These are phyloP conservation scores for Pteria penguin DNA, from an alignment of 2,888 invertebrate genomes.

Conservation along the genomic window DNA sequence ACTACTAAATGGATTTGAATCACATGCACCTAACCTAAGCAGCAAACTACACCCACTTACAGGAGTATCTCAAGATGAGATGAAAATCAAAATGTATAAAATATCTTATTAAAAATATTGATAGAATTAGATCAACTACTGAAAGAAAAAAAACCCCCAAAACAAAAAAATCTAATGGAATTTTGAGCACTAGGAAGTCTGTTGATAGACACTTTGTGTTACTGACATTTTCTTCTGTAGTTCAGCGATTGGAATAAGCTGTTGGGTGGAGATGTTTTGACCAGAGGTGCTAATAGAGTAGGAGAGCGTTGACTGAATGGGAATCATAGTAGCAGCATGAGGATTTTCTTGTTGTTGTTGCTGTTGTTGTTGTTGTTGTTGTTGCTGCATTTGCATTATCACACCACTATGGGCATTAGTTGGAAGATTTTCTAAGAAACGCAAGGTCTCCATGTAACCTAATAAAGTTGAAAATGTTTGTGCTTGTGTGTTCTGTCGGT, in stretches of 20 bases:
- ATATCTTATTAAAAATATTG: too few species aligned
- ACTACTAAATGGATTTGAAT: too few species aligned
- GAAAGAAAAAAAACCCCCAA: too few species aligned
- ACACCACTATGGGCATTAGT: conserved; percentile 50
- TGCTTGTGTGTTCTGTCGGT: conserved; percentile 47
- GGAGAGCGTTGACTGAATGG: conserved; percentile 45
- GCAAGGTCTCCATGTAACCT: conserved; percentile 59
- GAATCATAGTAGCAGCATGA: conserved; percentile 57
- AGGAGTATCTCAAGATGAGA: too few species aligned
- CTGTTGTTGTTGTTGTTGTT: conserved; percentile 5
- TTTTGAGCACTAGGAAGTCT: too few species aligned
- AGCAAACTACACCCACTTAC: too few species aligned
- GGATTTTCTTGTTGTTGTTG: too few species aligned
- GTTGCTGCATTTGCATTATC: conserved; percentile 29
- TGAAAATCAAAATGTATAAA: too few species aligned
- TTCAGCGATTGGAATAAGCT: conserved; percentile 29
- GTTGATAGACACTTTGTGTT: conserved; percentile 31
- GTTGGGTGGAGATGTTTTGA: conserved; percentile 1
- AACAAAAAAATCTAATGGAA: too few species aligned
- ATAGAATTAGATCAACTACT: too few species aligned
- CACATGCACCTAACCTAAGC: too few species aligned
- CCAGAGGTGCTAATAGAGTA: conserved; percentile 6
- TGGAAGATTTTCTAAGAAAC: conserved; percentile 61
- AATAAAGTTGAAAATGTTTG: conserved; percentile 58
- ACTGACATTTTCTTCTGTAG: conserved; percentile 25